Percentiles rank a stretch among this genome's conserved stretches.
Evolutionary conservation across 2,888 invertebrate species (phyloP).

Genomic region (Frankliniella intonsa): DNA sequence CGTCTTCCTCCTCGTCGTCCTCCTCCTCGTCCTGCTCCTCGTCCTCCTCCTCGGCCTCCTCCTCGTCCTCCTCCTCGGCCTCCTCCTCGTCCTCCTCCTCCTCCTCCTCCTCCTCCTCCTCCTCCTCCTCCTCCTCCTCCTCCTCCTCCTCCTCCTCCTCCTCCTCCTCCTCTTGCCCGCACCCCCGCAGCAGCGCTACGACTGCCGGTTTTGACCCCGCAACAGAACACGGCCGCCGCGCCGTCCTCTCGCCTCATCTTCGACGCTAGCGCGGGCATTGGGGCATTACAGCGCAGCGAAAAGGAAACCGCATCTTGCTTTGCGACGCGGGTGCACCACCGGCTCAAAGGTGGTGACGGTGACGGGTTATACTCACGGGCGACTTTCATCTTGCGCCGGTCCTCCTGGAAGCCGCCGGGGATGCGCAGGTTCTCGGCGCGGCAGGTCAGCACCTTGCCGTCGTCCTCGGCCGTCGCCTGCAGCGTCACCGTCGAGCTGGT

Average conservation of each 20-base stretch:
- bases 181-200: no score
- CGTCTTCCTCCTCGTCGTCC: not conserved
- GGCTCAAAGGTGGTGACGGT: no score
- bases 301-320: no score
- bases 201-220: no score
- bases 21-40: not conserved
- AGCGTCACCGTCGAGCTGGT: slow-evolving; percentile 69
- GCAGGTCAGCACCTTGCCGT: slow-evolving; percentile 76
- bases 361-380: slow-evolving; percentile 68
- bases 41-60: not conserved
- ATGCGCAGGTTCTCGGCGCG: slow-evolving; percentile 83
- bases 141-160: not conserved
- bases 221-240: no score
- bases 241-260: no score
- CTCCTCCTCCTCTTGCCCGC: not conserved
- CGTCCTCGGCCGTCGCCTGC: slow-evolving; percentile 70
- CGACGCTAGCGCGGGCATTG: no score
- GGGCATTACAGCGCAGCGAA: no score
- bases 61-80: not conserved
- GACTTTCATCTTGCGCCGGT: slow-evolving; percentile 70
- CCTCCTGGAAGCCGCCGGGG: slow-evolving; percentile 73
- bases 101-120: not conserved
- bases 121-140: no score
- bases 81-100: not conserved
- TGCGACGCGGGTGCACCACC: no score